Evolutionary conservation across 2,113 vertebrate species (phyloP).

Genomic region (Todiramphus saurophagus): DNA sequence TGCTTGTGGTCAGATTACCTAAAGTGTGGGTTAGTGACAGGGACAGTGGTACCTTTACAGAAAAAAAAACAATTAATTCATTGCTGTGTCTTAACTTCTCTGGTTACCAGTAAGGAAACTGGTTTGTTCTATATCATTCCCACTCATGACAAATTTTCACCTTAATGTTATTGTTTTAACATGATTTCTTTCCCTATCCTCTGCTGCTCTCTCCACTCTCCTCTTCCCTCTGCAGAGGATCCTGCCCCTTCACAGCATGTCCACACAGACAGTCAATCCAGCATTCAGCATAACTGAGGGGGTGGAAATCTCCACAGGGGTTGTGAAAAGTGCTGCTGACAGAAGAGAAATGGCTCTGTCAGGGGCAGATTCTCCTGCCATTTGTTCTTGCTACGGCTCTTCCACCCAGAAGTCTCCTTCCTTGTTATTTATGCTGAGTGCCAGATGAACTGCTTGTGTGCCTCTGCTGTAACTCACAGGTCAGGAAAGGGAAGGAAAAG

Average conservation of each 20-base stretch:
- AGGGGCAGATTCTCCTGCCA: not conserved
- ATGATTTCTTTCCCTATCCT: not conserved
- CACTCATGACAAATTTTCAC: not conserved
- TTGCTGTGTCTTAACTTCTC: not conserved
- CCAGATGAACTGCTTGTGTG: not conserved
- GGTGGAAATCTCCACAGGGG: conserved; percentile 3
- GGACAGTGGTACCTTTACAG: not conserved
- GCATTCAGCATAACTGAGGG: not conserved
- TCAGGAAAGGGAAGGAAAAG: not conserved
- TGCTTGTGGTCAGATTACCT: not conserved
- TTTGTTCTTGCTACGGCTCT: not conserved
- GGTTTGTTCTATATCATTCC: not conserved
- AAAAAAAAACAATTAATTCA: not conserved
- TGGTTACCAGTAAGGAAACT: not conserved
- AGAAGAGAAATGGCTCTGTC: not conserved
- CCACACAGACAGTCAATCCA: not conserved
- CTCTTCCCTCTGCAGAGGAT: not conserved
- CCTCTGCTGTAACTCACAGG: not conserved
- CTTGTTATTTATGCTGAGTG: not conserved
- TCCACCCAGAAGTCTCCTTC: not conserved
- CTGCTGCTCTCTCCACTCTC: not conserved
- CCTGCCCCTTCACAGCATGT: not conserved
- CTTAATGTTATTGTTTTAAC: not conserved
- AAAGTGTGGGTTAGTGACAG: rapidly evolving
- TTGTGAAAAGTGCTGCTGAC: not conserved